Evolutionary conservation across 2,888 invertebrate genomes (phyloP), one percentile per base, ranked within the genome.

Genomic region (Agrenia bidenticulata): DNA sequence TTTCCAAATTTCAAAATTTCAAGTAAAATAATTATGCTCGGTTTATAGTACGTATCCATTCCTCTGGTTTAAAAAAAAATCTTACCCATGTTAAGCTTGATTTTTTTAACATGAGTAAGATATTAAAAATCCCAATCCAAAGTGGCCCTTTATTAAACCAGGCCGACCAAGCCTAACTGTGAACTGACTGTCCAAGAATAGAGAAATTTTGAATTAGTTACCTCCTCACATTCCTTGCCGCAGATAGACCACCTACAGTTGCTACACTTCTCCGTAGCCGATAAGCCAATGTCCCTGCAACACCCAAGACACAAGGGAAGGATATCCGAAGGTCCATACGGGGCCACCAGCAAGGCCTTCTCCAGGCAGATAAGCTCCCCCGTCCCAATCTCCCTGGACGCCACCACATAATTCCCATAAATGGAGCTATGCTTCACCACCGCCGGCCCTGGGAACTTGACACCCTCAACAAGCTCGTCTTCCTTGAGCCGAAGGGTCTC

Each of bases 341-440:
- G 69, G 15, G 63, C 61, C 2, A 63, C 41, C 2, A 51, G 53
- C 7, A 69, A n/a, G 0, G 69, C 63, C 23, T 55, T 51, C 41
- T 72, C 69, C 5, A 45, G 19, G 41, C 58, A 62, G n/a, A 72
- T 65, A n/a, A 67, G 15, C 55, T 72, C 71, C 1, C 67, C 69
- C 2, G 50, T 24, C 49, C 66, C 58, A 39, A 72, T 69, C 13
- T 45, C 49, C 21, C 69, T 59, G 1, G 69, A 62, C 2, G 71
- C 71, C 13, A 72, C 69, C 15, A 72, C 69, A 57, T 72, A 68
- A 51, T 69, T 69, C 15, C 71, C 71, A 21, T 64, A 69, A 41
- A 65, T 69, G 2, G 60, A 56, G 53, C 59, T 67, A 15, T 57
- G 59, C 39, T 41, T 42, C 4, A 72, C 61, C 37, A 66, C 24